Conservation (phyloP, 1,140 invertebrate species). For the Neomicropteryx cornuta region DNA sequence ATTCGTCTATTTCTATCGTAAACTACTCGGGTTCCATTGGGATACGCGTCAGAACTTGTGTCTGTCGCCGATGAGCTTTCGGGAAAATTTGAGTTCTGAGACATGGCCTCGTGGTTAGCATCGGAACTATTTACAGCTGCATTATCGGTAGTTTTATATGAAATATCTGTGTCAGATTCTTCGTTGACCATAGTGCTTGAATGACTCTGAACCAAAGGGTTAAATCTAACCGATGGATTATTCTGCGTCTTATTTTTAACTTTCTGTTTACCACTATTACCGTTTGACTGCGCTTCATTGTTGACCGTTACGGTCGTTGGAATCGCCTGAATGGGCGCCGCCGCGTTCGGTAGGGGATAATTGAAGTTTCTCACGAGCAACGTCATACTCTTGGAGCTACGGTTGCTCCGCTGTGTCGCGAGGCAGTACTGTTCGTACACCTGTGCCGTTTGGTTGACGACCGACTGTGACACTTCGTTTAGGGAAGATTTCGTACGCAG, state of each 20-base stretch:
- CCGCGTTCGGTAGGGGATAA: constrained; percentile 57
- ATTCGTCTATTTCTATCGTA: constrained; percentile 51
- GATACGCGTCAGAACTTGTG: constrained; percentile 36
- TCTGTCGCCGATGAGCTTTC: constrained; percentile 9
- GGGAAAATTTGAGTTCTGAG: constrained; percentile 10
- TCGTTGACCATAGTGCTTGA: constrained; percentile 29
- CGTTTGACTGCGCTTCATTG: no score
- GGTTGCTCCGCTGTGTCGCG: constrained; percentile 40
- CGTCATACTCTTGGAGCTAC: constrained; percentile 48
- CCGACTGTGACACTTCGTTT: constrained; percentile 74
- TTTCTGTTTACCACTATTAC: no score
- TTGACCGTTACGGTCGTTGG: not conserved
- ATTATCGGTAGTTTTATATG: no score
- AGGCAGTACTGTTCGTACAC: constrained; percentile 75
- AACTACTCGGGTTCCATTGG: constrained; percentile 16
- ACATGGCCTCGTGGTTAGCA: no score
- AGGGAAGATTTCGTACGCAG: constrained; percentile 72
- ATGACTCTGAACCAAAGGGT: constrained; percentile 44
- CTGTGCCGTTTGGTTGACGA: constrained; percentile 74
- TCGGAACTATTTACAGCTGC: no score
- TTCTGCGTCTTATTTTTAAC: no score
- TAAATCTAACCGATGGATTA: constrained; percentile 42
- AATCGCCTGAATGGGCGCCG: constrained; percentile 18
- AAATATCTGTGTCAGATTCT: no score
- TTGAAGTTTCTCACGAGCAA: constrained; percentile 81